These are phyloP conservation scores for Noctua janthina DNA, from an alignment of 2,888 invertebrate species.

Conservation along the genomic window DNA sequence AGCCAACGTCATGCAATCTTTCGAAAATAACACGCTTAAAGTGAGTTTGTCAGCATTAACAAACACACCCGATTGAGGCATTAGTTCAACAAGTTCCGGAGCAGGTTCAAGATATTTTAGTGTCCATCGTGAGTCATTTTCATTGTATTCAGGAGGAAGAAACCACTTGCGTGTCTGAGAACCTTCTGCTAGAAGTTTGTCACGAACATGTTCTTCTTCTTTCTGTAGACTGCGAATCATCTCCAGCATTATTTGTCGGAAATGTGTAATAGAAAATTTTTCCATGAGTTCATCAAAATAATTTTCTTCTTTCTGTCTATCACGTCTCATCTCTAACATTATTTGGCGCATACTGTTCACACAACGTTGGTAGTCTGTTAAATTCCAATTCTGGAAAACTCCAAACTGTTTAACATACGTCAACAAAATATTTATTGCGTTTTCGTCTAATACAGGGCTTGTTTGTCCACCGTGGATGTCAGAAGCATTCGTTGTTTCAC, in stretches of 20 bases:
- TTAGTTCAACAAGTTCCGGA: constrained; percentile 20
- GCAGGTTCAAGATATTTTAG: constrained; percentile 4
- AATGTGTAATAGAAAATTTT: not conserved
- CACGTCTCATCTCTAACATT: constrained; percentile 16
- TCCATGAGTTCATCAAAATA: not conserved
- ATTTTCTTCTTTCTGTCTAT: not conserved
- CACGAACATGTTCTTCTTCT: not conserved
- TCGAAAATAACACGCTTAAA: not conserved
- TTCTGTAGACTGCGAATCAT: not conserved
- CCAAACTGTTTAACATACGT: constrained; percentile 7
- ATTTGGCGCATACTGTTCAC: constrained; percentile 5
- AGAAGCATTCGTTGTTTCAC: not conserved
- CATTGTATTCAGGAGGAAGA: constrained; percentile 10
- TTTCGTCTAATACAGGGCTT: constrained; percentile 11
- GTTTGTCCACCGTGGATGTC: not conserved
- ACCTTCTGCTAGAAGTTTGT: not conserved
- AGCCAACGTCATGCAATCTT: not conserved
- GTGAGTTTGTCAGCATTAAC: not conserved
- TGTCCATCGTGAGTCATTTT: constrained; percentile 31
- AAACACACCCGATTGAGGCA: constrained; percentile 2
- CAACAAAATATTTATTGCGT: not conserved
- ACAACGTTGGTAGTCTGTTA: constrained; percentile 12
- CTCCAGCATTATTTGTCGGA: not conserved
- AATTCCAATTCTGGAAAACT: not conserved
- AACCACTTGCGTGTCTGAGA: not conserved